Evolutionary conservation across 2,113 vertebrate genomes (phyloP).

Genomic region (Cebidichthys violaceus): DNA sequence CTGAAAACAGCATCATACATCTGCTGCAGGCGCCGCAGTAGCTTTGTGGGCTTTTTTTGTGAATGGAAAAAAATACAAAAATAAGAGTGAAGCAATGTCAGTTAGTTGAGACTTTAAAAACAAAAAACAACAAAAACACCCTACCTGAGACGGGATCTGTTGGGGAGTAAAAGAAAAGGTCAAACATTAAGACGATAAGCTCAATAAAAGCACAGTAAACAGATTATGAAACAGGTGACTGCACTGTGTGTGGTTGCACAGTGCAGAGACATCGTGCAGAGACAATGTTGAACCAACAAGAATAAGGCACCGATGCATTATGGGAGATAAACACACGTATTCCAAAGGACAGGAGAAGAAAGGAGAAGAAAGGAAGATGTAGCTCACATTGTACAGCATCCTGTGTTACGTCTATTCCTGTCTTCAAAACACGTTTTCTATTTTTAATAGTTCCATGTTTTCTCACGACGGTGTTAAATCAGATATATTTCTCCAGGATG

Average conservation of each 20-base stretch:
- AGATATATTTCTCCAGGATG: not conserved
- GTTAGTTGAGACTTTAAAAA: constrained; percentile 6
- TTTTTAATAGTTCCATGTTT: constrained; percentile 17
- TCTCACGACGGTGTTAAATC: not conserved
- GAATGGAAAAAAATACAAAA: constrained; percentile 4
- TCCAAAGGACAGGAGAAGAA: constrained; percentile 29
- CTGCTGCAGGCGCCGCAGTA: not conserved
- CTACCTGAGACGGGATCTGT: constrained; percentile 76
- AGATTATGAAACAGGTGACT: not conserved
- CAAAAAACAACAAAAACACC: constrained; percentile 19
- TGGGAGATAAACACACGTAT: constrained; percentile 16
- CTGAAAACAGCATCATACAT: constrained; percentile 1
- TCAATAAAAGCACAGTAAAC: constrained; percentile 6
- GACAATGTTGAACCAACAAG: not conserved
- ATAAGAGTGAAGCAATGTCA: constrained; percentile 16
- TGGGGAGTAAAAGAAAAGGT: constrained; percentile 41
- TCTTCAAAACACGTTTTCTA: constrained; percentile 19
- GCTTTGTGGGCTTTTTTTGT: constrained; percentile 64
- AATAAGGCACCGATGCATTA: not conserved
- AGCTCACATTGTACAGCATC: not conserved
- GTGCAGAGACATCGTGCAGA: too few relatives aligned
- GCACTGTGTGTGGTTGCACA: not conserved
- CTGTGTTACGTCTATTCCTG: not conserved
- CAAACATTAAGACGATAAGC: constrained; percentile 35
- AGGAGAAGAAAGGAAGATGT: constrained; percentile 3